These are phyloP conservation scores for Buphagus erythrorhynchus DNA, from an alignment of 2,797 vertebrate genomes.

Conservation along the genomic window DNA sequence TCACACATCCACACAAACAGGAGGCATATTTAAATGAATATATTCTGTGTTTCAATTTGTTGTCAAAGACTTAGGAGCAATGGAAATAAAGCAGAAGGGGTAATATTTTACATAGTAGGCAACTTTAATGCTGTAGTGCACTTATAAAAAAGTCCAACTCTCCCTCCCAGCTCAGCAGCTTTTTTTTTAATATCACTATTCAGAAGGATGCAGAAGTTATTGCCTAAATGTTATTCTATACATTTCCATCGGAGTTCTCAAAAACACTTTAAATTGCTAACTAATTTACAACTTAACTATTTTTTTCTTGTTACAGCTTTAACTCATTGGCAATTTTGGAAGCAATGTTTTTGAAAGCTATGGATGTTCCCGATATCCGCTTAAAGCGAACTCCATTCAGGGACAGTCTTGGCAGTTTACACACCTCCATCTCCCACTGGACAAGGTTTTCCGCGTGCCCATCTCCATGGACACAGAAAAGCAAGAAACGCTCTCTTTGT, in stretches of 20 bases:
- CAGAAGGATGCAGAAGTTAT: constrained; percentile 91
- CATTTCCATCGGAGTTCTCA: constrained; percentile 87
- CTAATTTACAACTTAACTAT: constrained; percentile 93
- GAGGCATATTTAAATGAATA: constrained; percentile 72
- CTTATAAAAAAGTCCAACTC: constrained; percentile 82
- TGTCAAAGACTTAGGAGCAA: constrained; percentile 72
- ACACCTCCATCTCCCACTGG: constrained; percentile 94
- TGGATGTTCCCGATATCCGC: constrained; percentile 91
- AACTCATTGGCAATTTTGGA: constrained; percentile 94
- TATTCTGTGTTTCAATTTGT: constrained; percentile 71
- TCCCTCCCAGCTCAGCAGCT: constrained; percentile 81
- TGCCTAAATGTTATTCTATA: constrained; percentile 98
- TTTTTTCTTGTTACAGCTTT: constrained; percentile 86
- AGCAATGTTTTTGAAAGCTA: constrained; percentile 94
- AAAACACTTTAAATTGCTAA: constrained; percentile 90
- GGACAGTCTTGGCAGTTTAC: constrained; percentile 91
- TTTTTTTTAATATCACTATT: constrained; percentile 83
- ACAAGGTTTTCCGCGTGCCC: constrained; percentile 87
- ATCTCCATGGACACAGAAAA: constrained; percentile 89
- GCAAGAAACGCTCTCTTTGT: constrained; percentile 88
- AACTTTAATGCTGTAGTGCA: constrained; percentile 89
- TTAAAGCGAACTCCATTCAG: constrained; percentile 92
- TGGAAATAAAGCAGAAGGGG: constrained; percentile 80
- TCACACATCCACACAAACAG: constrained; percentile 74
- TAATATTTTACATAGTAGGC: constrained; percentile 81